Evolutionary conservation across 2,888 invertebrate genomes (phyloP), one percentile per base, ranked within the genome.

Genomic region (Scotopteryx bipunctaria): DNA sequence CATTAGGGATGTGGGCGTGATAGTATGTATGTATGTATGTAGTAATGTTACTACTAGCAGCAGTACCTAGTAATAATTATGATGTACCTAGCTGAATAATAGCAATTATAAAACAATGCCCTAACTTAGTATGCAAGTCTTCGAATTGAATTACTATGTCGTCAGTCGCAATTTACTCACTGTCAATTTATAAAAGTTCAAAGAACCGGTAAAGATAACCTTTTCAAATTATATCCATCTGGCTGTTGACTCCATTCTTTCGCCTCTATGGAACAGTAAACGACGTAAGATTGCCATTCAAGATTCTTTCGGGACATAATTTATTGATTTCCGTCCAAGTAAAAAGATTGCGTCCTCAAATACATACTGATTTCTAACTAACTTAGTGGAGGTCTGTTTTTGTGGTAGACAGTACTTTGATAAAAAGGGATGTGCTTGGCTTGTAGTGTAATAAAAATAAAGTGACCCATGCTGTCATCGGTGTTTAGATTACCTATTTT

Each of bases 331-430:
- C 29, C 43, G 37, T 38, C 21, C 23, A 32, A 50, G 42, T 45
- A 50, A 38, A 49, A 50, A 50, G 55, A 51, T 55, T 55, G 35
- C 38, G 46, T 43, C 55, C 55, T 46, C 43, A 54, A 48, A 54
- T 44, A 54, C 29, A 19, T 31, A 40, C 21, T 9, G 15, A 48
- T n/a, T 19, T 29, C 19, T 13, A 38, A 38, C 27, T 38, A 27
- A 38, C 27, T 29, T 23, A 40, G 21, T 25, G 3, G 2, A n/a
- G 32, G 14, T 23, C 9, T 36, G 9, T 4, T 29, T 45, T 25
- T 46, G 42, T 25, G 25, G 36, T 35, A 15, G 33, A 33, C 19
- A 25, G 9, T 9, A 9, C 9, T 9, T 25, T 6, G 25, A 6
- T 25, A 25, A n/a, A 25, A 25, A 25, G 2, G n/a, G 25, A 25